Evolutionary conservation across 2,888 invertebrate genomes (phyloP).

Genomic region (Drosophila diplacantha): DNA sequence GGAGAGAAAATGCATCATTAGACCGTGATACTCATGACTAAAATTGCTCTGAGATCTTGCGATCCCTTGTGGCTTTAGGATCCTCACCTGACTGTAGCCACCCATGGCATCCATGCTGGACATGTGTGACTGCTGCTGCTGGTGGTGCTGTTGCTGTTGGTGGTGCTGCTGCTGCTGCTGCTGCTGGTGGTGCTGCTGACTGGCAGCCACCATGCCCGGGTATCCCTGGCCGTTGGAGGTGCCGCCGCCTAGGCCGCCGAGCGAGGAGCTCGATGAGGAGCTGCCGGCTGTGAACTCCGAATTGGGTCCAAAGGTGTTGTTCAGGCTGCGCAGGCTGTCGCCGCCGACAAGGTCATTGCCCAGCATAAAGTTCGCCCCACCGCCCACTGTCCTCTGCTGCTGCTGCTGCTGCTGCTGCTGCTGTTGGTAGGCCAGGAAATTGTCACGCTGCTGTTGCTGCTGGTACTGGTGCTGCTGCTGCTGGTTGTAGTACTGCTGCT

Average conservation of each 20-base stretch:
- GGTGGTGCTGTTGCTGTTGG: constrained; percentile 26
- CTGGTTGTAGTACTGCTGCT: constrained; percentile 47
- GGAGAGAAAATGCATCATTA: not conserved
- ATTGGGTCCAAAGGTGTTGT: constrained; percentile 77
- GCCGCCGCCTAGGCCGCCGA: constrained; percentile 43
- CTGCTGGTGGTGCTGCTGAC: constrained; percentile 72
- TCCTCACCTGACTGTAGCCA: constrained; percentile 76
- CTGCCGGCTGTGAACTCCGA: constrained; percentile 75
- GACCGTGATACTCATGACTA: not conserved
- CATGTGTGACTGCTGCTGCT: constrained; percentile 63
- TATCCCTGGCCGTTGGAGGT: constrained; percentile 54
- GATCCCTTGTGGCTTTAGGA: not conserved
- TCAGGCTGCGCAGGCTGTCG: constrained; percentile 77
- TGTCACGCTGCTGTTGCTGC: constrained; percentile 49
- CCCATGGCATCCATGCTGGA: constrained; percentile 77
- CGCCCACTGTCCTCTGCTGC: constrained; percentile 55
- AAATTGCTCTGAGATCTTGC: not conserved
- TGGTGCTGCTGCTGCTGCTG: constrained; percentile 64
- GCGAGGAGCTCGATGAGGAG: constrained; percentile 45
- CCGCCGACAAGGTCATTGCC: constrained; percentile 69
- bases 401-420: constrained; percentile 66
- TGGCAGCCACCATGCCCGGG: constrained; percentile 76
- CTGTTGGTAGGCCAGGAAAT: constrained; percentile 51
- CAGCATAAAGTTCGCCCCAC: constrained; percentile 63
- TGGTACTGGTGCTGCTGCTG: constrained; percentile 62